Evolutionary conservation across 2,113 vertebrate genomes (phyloP).

Genomic region (Mirza zaza): DNA sequence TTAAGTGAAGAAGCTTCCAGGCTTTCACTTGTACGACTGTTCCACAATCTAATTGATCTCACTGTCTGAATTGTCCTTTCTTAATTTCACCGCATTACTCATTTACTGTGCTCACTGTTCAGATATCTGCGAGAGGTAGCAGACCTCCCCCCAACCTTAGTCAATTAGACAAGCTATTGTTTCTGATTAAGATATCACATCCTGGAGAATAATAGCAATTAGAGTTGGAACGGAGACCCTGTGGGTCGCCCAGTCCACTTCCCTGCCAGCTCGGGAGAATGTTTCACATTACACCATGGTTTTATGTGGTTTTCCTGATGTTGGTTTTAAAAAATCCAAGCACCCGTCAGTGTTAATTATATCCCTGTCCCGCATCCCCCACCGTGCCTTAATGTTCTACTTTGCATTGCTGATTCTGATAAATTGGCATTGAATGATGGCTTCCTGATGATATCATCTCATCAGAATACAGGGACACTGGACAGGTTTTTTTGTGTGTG

Average conservation of each 20-base stretch:
- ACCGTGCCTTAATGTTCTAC: slow-evolving; percentile 28
- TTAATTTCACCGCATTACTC: slow-evolving; percentile 44
- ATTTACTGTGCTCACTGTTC: neutral
- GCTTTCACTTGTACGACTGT: neutral
- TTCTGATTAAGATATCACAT: slow-evolving; percentile 76
- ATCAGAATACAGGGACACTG: neutral
- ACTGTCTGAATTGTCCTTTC: slow-evolving; percentile 19
- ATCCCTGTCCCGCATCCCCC: neutral
- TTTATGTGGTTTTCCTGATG: slow-evolving; percentile 51
- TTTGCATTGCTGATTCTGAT: slow-evolving; percentile 46
- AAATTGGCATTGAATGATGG: slow-evolving; percentile 17
- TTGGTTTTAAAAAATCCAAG: slow-evolving; percentile 45
- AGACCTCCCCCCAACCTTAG: slow-evolving; percentile 36
- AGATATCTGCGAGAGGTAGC: slow-evolving; percentile 46
- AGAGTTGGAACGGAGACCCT: slow-evolving; percentile 54
- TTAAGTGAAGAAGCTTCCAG: neutral
- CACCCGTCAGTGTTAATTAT: slow-evolving; percentile 53
- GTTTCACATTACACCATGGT: neutral
- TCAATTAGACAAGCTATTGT: slow-evolving; percentile 78
- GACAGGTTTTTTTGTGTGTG: neutral
- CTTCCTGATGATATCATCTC: neutral
- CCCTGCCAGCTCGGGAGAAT: neutral
- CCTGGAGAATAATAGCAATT: slow-evolving; percentile 73
- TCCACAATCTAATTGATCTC: slow-evolving; percentile 8
- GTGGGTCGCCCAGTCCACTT: slow-evolving; percentile 23